Evolutionary conservation across 2,888 invertebrate species (phyloP).

Genomic region (Chrysina gloriosa): DNA sequence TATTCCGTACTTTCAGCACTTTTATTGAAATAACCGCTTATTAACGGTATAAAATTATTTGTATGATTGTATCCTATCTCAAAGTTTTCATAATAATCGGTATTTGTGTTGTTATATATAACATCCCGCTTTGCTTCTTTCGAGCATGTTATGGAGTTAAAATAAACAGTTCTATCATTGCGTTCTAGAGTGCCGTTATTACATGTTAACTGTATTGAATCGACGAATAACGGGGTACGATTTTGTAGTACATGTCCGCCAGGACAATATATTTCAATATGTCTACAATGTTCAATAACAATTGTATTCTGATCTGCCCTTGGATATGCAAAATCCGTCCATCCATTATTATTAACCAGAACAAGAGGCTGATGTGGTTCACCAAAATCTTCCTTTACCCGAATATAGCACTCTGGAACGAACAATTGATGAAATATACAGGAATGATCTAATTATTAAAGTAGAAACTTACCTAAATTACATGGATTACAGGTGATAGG

Average conservation of each 20-base stretch:
- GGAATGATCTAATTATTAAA: too few relatives aligned
- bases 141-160: not conserved
- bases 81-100: conserved; percentile 57
- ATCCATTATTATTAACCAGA: too few relatives aligned
- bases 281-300: conserved; percentile 44
- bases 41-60: conserved; percentile 65
- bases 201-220: not conserved
- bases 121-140: conserved; percentile 54
- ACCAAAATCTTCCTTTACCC: conserved; percentile 66
- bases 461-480: too few relatives aligned
- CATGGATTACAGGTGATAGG: too few relatives aligned
- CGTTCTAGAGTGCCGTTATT: not conserved
- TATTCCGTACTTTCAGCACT: conserved; percentile 67
- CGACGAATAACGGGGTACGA: conserved; percentile 58
- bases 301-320: conserved; percentile 41
- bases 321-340: conserved; percentile 49
- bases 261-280: conserved; percentile 48
- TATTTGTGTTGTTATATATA: conserved; percentile 64
- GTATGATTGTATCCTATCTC: conserved; percentile 67
- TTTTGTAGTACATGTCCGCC: conserved; percentile 43
- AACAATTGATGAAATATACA: too few relatives aligned
- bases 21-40: conserved; percentile 70
- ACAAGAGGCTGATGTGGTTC: conserved; percentile 73
- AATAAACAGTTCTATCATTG: not conserved
- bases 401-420: conserved; percentile 63